Evolutionary conservation across 2,113 vertebrate genomes (phyloP).

Genomic region (Diphyllodes magnificus): DNA sequence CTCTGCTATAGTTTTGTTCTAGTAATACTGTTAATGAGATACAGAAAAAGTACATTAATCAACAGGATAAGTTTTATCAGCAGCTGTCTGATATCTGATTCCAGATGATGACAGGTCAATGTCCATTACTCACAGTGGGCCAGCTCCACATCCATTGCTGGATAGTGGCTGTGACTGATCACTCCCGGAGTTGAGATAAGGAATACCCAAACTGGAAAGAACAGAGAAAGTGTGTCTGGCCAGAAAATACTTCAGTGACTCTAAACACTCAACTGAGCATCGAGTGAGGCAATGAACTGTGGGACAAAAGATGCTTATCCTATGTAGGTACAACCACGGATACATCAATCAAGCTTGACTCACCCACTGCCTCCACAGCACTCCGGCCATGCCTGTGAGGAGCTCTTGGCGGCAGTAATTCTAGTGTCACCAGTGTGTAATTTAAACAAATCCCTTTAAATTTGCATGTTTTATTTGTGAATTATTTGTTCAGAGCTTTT

Average conservation of each 20-base stretch:
- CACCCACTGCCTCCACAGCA: neutral
- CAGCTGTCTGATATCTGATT: neutral
- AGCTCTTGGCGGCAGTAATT: neutral
- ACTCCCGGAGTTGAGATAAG: neutral
- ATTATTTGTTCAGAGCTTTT: neutral
- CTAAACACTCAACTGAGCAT: neutral
- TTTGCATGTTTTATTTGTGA: neutral
- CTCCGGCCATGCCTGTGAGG: neutral
- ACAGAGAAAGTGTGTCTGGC: neutral
- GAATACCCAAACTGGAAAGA: neutral
- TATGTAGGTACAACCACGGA: neutral
- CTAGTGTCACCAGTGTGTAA: neutral
- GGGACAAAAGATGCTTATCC: neutral
- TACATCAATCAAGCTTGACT: neutral
- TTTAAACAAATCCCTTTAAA: neutral
- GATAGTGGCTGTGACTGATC: neutral
- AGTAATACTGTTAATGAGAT: neutral
- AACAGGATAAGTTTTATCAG: neutral
- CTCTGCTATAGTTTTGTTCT: neutral
- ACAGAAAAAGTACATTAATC: neutral
- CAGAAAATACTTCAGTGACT: neutral
- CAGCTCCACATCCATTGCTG: neutral
- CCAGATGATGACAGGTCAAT: neutral
- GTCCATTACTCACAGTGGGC: neutral
- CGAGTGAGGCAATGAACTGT: neutral